These are phyloP conservation scores for Hanleya hanleyi DNA, from an alignment of 2,888 invertebrate species.

Conservation along the genomic window DNA sequence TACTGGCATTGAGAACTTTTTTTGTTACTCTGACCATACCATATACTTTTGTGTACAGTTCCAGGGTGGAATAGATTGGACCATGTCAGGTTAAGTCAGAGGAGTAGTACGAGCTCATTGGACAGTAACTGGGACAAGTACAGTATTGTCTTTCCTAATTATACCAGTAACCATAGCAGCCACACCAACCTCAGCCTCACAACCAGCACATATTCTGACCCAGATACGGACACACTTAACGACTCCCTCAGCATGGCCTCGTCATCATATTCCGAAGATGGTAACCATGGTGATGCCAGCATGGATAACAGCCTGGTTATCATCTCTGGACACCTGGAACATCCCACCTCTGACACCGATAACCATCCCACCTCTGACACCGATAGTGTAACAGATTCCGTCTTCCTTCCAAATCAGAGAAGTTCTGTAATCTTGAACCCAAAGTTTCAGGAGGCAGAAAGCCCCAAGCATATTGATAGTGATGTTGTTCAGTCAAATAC, in stretches of 20 bases:
- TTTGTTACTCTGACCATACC: too few relatives aligned
- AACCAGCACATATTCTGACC: not conserved
- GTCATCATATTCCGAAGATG: not conserved
- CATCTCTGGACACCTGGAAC: too few relatives aligned
- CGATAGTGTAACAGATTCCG: not conserved
- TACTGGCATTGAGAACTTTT: too few relatives aligned
- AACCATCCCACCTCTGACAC: not conserved
- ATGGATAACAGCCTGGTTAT: not conserved
- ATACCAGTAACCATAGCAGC: not conserved
- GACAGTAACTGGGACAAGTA: not conserved
- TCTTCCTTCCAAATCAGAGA: not conserved
- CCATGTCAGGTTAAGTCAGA: too few relatives aligned
- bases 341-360: not conserved
- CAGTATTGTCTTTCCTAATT: not conserved
- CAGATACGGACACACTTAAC: not conserved
- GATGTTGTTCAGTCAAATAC: too few relatives aligned
- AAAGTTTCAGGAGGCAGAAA: too few relatives aligned
- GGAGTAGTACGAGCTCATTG: not conserved
- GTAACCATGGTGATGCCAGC: not conserved
- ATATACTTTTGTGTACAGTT: too few relatives aligned
- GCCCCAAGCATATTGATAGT: too few relatives aligned
- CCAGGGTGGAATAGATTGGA: too few relatives aligned
- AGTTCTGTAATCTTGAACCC: constrained; percentile 2
- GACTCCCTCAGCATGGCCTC: constrained; percentile 1
- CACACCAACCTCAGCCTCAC: not conserved